Evolutionary conservation across 2,113 vertebrate genomes (phyloP), one percentile per base, ranked within the genome.

Genomic region (Planiliza haematocheilus): DNA sequence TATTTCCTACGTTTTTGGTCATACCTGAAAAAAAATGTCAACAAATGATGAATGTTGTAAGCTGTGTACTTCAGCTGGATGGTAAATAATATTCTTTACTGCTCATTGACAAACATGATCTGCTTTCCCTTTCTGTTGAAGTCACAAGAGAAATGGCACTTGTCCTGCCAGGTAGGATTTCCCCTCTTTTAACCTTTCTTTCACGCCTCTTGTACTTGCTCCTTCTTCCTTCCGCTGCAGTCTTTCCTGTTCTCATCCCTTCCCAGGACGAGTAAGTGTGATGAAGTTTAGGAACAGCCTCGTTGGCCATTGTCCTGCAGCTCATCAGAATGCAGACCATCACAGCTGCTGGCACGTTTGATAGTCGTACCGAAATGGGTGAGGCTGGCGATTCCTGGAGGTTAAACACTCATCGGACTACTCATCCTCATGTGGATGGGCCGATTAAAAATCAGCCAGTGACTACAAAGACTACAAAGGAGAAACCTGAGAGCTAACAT

Each of bases 351-450:
- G 77, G 87, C 72, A 62, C 43, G 59, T 76, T 82, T 73, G 58
- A 87, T 83, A 77, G 37, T 39, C 7, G 51, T 37, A 48, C 86
- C 51, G 60, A n/a, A n/a, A n/a, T n/a, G 12, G 59, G 77, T 82
- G 70, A 68, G 64, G 57, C 60, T 66, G 65, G 81, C 81, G 74
- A 66, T 88, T 90, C 88, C 84, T 67, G 79, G 79, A 85, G 64
- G 72, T 84, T 65, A 81, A 65, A 51, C 51, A 53, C 74, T 82
- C 59, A 67, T 61, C 41, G 0, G 20, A 11, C 57, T 61, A n/a
- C 18, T 39, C 13, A 50, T 9, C 43, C 24, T 69, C 70, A 48
- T 67, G 63, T 20, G 66, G 69, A 76, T 66, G 79, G 3, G 24
- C 24, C 24, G 5, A 30, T 75, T 79, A 46, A 70, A 66, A 58